Base-by-base conservation (phyloP, 1,140 invertebrate species). In the Eriocheir sinensis region DNA sequence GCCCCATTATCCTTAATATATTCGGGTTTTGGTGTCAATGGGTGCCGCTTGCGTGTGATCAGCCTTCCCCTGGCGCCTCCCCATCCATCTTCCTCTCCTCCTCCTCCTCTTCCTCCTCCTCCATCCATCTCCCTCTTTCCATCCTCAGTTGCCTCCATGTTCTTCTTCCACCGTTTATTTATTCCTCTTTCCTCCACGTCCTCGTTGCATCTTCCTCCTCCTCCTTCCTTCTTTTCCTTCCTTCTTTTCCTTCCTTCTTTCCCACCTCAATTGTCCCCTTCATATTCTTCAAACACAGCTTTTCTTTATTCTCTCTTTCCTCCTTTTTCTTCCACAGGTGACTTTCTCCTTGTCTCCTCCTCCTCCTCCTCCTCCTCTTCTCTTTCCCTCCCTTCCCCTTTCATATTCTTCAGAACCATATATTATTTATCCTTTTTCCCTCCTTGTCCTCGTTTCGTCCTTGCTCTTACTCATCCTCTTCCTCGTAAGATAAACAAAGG, bases 361-460 rank as follows among this genome's bases (percentile, higher is more conserved):
- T n/a, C 81, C 36, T 34, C 6, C n/a, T 30, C 8, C 81, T 83
- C n/a, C n/a, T 30, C 36, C 81, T 83, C 81, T 34, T 83, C 81
- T 83, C 81, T 83, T 34, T n/a, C 81, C 36, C n/a, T 72, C 60
- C n/a, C n/a, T n/a, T n/a, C n/a, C n/a, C n/a, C n/a, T n/a, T n/a
- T n/a, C n/a, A n/a, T n/a, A n/a, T n/a, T n/a, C n/a, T n/a, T n/a
- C n/a, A n/a, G n/a, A n/a, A n/a, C n/a, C n/a, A n/a, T n/a, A n/a
- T n/a, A n/a, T n/a, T n/a, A n/a, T n/a, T n/a, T n/a, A n/a, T 72
- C 60, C 60, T 72, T n/a, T 91, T 48, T 91, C 41, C 30, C 89
- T 48, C 30, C 30, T 60, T 40, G 21, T 17, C 40, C 48, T 60
- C 27, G 40, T 48, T n/a, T n/a, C 44, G 44, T 48, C 30, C 89